These are phyloP conservation scores for Apogon hyalosoma DNA, from an alignment of 2,797 vertebrate genomes.

Conservation along the genomic window DNA sequence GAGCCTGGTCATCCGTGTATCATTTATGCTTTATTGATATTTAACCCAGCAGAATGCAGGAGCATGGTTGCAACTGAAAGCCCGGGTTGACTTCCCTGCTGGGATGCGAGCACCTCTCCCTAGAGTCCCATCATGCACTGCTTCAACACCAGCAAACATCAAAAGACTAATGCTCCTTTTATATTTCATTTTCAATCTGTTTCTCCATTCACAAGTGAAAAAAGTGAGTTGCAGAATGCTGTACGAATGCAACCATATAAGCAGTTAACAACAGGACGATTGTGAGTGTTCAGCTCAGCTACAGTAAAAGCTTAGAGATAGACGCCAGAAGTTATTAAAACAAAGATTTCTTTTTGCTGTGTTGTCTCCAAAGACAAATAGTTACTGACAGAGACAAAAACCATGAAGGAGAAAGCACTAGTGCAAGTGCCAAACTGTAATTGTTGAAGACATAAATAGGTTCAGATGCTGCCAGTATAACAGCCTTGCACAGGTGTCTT, in stretches of 20 bases:
- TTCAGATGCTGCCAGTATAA: slow-evolving; percentile 43
- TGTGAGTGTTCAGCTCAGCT: slow-evolving; percentile 62
- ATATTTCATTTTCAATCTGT: slow-evolving; percentile 41
- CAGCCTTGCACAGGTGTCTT: slow-evolving; percentile 5
- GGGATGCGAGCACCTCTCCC: slow-evolving; percentile 72
- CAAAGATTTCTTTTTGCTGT: slow-evolving; percentile 36
- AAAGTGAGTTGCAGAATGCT: slow-evolving; percentile 33
- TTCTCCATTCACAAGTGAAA: slow-evolving; percentile 38
- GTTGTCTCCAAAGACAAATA: slow-evolving; percentile 54
- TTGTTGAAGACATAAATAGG: slow-evolving; percentile 57
- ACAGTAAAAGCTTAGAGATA: slow-evolving; percentile 62
- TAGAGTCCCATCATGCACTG: slow-evolving; percentile 67
- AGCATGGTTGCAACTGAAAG: slow-evolving; percentile 57
- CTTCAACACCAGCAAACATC: slow-evolving; percentile 71
- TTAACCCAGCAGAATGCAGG: slow-evolving; percentile 49
- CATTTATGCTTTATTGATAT: slow-evolving; percentile 59
- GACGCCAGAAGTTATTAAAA: slow-evolving; percentile 48
- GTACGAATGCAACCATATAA: slow-evolving; percentile 59
- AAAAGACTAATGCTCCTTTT: slow-evolving; percentile 63
- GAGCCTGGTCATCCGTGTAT: slow-evolving; percentile 52
- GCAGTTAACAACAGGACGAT: slow-evolving; percentile 70
- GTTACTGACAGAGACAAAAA: slow-evolving; percentile 48
- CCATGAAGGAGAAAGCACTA: slow-evolving; percentile 26
- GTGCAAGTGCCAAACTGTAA: slow-evolving; percentile 34
- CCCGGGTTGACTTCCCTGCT: slow-evolving; percentile 57